These are phyloP conservation scores for Psilopsiagon aurifrons DNA, from an alignment of 2,113 vertebrate species.

Conservation along the genomic window DNA sequence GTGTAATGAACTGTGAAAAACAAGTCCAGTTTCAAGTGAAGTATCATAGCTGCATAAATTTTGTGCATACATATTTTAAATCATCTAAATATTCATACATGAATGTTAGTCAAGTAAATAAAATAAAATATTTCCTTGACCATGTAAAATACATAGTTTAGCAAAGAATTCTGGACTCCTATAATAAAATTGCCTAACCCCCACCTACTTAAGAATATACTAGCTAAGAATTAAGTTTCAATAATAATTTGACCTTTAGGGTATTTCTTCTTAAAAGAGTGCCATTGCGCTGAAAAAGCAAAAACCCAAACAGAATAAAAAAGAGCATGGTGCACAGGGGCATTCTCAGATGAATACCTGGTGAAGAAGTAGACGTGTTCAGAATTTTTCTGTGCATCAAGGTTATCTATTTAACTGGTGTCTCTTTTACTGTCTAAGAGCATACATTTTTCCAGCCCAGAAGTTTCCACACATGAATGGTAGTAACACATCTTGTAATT, in stretches of 20 bases:
- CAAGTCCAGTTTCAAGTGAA: background rate
- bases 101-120: background rate
- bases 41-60: background rate
- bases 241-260: background rate
- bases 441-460: conserved; percentile 60
- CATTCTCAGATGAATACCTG: conserved; percentile 46
- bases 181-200: background rate
- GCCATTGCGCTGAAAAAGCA: conserved; percentile 41
- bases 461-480: conserved; percentile 67
- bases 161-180: background rate
- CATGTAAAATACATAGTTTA: background rate
- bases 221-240: conserved; percentile 13
- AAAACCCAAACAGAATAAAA: conserved; percentile 43
- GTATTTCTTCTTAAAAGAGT: conserved; percentile 17
- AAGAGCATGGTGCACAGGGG: background rate
- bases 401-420: conserved; percentile 55
- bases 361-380: conserved; percentile 27
- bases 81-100: background rate
- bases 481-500: conserved; percentile 71
- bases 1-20: background rate
- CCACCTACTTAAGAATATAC: background rate
- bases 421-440: conserved; percentile 56
- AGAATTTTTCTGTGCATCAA: conserved; percentile 51
- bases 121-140: background rate
- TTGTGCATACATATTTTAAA: background rate